A percentile compares a stretch with the other conserved stretches of the same genome.
phyloP scores from a whole-genome alignment of 1,140 invertebrate species.

The Lepidurus apus region DNA sequence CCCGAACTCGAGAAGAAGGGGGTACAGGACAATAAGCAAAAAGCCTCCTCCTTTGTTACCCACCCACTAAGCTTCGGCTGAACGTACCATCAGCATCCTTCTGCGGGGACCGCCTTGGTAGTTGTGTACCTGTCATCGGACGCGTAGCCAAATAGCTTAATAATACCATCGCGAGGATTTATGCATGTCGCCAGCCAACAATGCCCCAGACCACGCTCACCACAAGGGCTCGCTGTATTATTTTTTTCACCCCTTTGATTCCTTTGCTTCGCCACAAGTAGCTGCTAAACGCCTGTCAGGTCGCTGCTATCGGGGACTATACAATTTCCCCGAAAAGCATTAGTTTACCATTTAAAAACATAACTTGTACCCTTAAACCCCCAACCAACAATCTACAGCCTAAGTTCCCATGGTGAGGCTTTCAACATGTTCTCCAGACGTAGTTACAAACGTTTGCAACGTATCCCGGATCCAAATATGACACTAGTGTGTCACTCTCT shows the following conservation, averaged over 20 bases:
- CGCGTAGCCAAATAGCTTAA: background rate
- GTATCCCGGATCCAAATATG: no score
- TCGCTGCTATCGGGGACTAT: background rate
- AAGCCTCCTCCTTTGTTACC: background rate
- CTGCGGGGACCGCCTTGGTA: background rate
- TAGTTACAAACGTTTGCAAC: no score
- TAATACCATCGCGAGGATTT: background rate
- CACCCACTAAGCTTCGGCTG: background rate
- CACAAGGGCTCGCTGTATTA: background rate
- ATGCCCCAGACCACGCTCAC: background rate
- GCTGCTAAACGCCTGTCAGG: slow-evolving; percentile 7
- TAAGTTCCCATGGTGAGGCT: no score
- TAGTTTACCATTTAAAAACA: slow-evolving; percentile 16
- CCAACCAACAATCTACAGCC: no score
- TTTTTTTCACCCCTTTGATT: background rate
- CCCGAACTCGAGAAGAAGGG: background rate
- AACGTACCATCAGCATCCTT: background rate
- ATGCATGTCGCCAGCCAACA: slow-evolving; percentile 19
- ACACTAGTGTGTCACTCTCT: no score
- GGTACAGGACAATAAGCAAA: background rate
- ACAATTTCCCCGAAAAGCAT: background rate
- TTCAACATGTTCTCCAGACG: no score
- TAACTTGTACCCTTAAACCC: no score
- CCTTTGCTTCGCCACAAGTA: background rate
- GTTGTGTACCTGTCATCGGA: slow-evolving; percentile 18